These are phyloP conservation scores for Phenganax marumi DNA, from an alignment of 92 coral and sea anemone species.

Conservation along the genomic window DNA sequence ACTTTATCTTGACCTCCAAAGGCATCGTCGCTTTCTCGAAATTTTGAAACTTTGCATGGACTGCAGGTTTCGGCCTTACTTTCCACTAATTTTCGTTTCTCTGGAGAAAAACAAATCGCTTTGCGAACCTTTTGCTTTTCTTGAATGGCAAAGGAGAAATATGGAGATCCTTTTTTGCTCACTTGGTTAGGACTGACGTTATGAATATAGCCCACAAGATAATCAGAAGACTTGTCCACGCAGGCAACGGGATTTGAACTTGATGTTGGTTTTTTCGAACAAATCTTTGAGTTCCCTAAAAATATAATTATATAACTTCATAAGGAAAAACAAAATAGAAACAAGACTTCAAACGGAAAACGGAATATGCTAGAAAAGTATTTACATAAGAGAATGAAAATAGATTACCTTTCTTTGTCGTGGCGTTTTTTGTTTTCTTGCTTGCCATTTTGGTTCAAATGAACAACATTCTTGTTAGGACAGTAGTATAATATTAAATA, in stretches of 20 bases:
- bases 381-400: background rate
- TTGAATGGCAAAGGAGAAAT: conserved; percentile 26
- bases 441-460: background rate
- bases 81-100: conserved; percentile 27
- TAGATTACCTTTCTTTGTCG: conserved; percentile 4
- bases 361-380: background rate
- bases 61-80: conserved; percentile 32
- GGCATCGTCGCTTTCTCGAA: conserved; percentile 9
- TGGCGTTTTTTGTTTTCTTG: conserved; percentile 2
- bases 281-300: background rate
- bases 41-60: conserved; percentile 36
- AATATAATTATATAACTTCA: background rate
- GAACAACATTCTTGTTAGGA: background rate
- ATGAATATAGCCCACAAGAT: conserved; percentile 28
- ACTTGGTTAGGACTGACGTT: conserved; percentile 21
- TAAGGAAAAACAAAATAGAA: conserved; percentile 3
- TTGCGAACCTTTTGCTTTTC: conserved; percentile 20
- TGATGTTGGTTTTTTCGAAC: background rate
- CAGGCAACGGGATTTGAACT: background rate
- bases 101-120: conserved; percentile 36
- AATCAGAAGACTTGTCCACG: background rate
- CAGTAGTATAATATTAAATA: background rate
- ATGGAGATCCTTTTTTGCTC: conserved; percentile 26
- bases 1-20: conserved; percentile 9
- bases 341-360: background rate